Evolutionary conservation across 2,888 invertebrate species (phyloP).

Genomic region (Liopterus haemorrhoidalis): DNA sequence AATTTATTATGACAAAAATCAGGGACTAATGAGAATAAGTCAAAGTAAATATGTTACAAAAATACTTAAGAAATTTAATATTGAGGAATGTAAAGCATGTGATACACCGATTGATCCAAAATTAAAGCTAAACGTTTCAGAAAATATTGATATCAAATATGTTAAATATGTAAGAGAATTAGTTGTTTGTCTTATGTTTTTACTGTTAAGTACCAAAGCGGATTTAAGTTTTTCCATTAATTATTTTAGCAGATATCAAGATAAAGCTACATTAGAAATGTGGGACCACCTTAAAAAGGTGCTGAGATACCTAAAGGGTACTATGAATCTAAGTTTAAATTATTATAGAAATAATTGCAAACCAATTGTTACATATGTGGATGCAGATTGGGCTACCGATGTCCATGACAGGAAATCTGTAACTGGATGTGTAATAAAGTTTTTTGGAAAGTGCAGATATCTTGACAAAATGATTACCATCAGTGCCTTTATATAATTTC

Average conservation of each 20-base stretch:
- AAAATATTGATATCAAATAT: no score
- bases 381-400: constrained; percentile 25
- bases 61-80: neutral
- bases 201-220: constrained; percentile 22
- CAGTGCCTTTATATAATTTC: no score
- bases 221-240: constrained; percentile 22
- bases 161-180: constrained; percentile 23
- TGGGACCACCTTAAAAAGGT: constrained; percentile 9
- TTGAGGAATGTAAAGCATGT: no score
- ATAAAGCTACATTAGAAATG: constrained; percentile 15
- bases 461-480: no score
- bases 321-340: neutral
- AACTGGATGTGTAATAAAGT: constrained; percentile 13
- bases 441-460: constrained; percentile 24
- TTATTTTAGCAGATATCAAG: constrained; percentile 24
- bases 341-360: neutral
- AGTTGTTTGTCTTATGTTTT: constrained; percentile 22
- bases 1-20: constrained; percentile 24
- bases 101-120: no score
- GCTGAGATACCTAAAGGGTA: constrained; percentile 7
- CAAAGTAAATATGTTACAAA: neutral
- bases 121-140: no score
- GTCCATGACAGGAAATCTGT: constrained; percentile 22
- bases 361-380: constrained; percentile 10
- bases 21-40: constrained; percentile 13